phyloP scores from a whole-genome alignment of 2,797 vertebrate species.

The Rhincodon typus region DNA sequence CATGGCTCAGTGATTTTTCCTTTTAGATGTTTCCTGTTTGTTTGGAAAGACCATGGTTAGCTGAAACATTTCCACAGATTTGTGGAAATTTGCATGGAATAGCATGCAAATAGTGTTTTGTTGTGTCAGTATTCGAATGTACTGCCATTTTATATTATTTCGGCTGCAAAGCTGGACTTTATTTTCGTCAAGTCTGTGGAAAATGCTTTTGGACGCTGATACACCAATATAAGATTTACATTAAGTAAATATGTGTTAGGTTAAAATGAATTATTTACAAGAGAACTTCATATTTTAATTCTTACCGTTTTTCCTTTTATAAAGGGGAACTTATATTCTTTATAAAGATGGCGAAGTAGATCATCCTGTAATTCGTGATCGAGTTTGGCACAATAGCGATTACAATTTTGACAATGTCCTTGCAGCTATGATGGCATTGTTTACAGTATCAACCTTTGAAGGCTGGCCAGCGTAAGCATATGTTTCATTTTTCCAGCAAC shows the following conservation, averaged over 20 bases:
- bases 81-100: background rate
- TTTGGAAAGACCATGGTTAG: background rate
- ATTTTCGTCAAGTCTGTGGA: background rate
- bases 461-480: slow-evolving; percentile 95
- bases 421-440: slow-evolving; percentile 98
- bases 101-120: background rate
- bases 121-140: background rate
- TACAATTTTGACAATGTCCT: slow-evolving; percentile 99
- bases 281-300: background rate
- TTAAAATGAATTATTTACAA: background rate
- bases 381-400: slow-evolving; percentile 91
- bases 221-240: background rate
- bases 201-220: background rate
- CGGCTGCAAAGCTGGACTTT: background rate
- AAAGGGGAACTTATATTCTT: slow-evolving; percentile 86
- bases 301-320: slow-evolving; percentile 39
- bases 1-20: background rate
- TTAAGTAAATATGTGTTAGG: background rate
- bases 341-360: slow-evolving; percentile 96
- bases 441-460: slow-evolving; percentile 97
- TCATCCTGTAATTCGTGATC: slow-evolving; percentile 79
- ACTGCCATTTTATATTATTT: background rate
- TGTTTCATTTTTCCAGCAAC: background rate
- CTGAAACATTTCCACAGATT: background rate
- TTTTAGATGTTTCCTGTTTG: background rate